Evolutionary conservation across 2,888 invertebrate genomes (phyloP), one percentile per base, ranked within the genome.

Genomic region (Drosophila rellima): DNA sequence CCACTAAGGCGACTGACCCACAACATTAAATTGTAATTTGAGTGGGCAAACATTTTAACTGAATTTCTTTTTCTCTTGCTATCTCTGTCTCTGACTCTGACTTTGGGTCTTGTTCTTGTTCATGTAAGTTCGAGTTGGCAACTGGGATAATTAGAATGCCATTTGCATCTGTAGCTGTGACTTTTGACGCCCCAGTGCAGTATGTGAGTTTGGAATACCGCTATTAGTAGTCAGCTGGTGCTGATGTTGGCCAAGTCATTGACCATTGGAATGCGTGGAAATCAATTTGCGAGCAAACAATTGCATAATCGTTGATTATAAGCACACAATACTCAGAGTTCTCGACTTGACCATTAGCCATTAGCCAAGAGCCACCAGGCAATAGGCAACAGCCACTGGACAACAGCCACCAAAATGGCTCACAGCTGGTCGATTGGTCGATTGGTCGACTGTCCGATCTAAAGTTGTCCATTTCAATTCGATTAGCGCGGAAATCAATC

Each of bases 11-110:
- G 75, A 57, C 83, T 84, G 84, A 84, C 84, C 84, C 87, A 88
- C 84, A 88, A 83, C 83, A 69, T 84, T 84, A 82, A 84, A 84
- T 84, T 88, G 87, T 86, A 83, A 88, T 83, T 85, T 88, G 88
- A 83, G 88, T 84, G 82, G 79, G 85, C 76, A 81, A 78, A 87
- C 88, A 82, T 84, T 82, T 82, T 68, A 70, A 71, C 76, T 68
- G 74, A 73, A 79, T 79, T 74, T 82, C 66, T 69, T 48, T 61
- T 33, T 42, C 13, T 42, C 55, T 29, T 6, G n/a, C 2, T 23
- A 15, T 7, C 29, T 48, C 31, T 48, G 8, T 26, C 15, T 39
- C 6, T 29, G 15, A 8, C 13, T 20, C 50, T 56, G 15, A 23
- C 20, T 42, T 10, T 15, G 13, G 6, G 20, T 35, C 45, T 45